These are phyloP conservation scores for Callocephalon fimbriatum DNA, from an alignment of 2,113 vertebrate genomes.

Conservation along the genomic window DNA sequence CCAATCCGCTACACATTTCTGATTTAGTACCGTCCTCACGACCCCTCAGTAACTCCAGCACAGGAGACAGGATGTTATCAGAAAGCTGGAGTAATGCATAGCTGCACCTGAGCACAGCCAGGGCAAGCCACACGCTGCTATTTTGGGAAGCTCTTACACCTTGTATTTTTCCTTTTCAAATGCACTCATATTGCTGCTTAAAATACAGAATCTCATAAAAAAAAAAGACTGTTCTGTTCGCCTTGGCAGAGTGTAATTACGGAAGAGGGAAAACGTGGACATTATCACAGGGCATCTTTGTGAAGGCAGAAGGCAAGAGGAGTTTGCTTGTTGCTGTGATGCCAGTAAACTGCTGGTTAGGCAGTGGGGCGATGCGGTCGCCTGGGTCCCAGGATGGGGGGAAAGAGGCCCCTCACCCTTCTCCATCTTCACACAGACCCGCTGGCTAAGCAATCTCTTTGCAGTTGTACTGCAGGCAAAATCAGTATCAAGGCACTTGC, in stretches of 20 bases:
- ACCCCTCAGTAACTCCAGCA: not conserved
- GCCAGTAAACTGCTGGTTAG: not conserved
- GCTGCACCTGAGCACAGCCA: conserved; percentile 44
- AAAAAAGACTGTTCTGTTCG: not conserved
- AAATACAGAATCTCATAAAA: conserved; percentile 24
- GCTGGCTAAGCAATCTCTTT: not conserved
- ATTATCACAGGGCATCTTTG: not conserved
- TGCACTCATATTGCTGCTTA: conserved; percentile 14
- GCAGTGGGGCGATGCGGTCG: rapidly evolving
- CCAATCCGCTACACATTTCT: conserved; percentile 11
- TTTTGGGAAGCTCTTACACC: conserved; percentile 38
- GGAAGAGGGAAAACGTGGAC: not conserved
- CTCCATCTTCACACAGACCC: not conserved
- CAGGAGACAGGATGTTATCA: conserved; percentile 60
- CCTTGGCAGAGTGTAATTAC: conserved; percentile 12
- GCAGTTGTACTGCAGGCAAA: rapidly evolving
- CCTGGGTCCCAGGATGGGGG: rapidly evolving
- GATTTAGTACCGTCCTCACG: not conserved
- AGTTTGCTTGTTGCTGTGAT: not conserved
- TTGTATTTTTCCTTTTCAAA: conserved; percentile 50
- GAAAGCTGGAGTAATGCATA: conserved; percentile 13
- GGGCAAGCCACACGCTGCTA: not conserved
- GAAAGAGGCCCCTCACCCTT: not conserved
- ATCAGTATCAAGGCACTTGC: rapidly evolving
- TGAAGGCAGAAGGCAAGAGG: not conserved